These are phyloP conservation scores for Zoanthus sociatus DNA, from an alignment of 92 coral and sea anemone species.

Conservation along the genomic window DNA sequence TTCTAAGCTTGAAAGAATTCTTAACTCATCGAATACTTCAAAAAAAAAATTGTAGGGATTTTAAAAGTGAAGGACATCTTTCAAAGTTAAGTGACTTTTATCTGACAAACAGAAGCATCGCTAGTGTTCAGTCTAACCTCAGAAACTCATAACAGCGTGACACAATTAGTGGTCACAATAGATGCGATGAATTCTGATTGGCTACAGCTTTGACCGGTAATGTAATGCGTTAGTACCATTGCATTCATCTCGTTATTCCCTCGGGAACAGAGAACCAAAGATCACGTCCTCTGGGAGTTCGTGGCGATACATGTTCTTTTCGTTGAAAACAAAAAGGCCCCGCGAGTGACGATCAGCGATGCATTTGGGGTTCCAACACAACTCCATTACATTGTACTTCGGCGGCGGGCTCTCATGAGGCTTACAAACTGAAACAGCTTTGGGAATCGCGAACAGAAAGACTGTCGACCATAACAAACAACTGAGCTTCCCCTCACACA, in stretches of 20 bases:
- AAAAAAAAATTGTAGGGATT: too few relatives aligned
- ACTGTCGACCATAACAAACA: constrained; percentile 23
- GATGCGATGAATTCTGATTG: constrained; percentile 49
- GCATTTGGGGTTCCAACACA: constrained; percentile 57
- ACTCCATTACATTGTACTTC: constrained; percentile 32
- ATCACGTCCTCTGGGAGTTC: constrained; percentile 91
- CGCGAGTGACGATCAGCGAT: constrained; percentile 66
- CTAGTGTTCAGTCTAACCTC: too few relatives aligned
- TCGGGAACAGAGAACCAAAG: constrained; percentile 79
- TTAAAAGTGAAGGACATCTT: too few relatives aligned
- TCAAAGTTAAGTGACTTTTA: too few relatives aligned
- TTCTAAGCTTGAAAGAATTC: too few relatives aligned
- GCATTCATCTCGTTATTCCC: constrained; percentile 80
- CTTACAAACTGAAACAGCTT: constrained; percentile 6
- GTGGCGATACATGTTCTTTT: constrained; percentile 68
- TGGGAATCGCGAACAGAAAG: constrained; percentile 36
- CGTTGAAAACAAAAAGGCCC: constrained; percentile 74
- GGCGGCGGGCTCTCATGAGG: constrained; percentile 38
- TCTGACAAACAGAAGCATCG: too few relatives aligned
- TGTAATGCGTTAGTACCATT: constrained; percentile 25
- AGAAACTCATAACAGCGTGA: constrained; percentile 29
- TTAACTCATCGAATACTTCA: too few relatives aligned
- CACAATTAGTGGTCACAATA: constrained; percentile 34
- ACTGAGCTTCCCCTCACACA: constrained; percentile 27
- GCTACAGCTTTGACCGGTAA: constrained; percentile 33